A percentile compares a stretch with the other conserved stretches of the same genome.
Conservation (phyloP, 2,797 vertebrate genomes). For the Phaenicophaeus curvirostris region DNA sequence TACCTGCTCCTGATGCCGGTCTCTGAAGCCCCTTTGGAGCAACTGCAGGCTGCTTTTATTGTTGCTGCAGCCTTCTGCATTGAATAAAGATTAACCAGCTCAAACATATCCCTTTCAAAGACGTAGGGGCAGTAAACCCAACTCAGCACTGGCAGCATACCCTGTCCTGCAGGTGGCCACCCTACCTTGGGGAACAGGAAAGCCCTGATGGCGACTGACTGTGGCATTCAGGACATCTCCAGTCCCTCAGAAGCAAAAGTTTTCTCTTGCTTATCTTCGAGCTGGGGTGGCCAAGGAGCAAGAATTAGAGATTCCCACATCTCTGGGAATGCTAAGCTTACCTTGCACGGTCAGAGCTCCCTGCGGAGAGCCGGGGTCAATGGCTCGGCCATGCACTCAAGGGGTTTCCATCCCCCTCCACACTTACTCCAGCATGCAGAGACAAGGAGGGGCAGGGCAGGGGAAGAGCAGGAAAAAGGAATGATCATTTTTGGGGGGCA, state of each 20-base stretch:
- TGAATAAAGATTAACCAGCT: neutral
- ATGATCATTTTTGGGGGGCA: fast-evolving
- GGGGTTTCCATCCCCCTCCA: neutral
- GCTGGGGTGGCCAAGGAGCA: neutral
- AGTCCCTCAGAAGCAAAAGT: neutral
- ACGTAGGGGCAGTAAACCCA: neutral
- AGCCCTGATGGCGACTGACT: fast-evolving
- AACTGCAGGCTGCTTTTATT: neutral
- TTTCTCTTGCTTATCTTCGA: neutral
- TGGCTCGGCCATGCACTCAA: fast-evolving
- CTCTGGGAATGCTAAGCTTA: fast-evolving
- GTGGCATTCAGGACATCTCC: fast-evolving
- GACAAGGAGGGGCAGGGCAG: neutral
- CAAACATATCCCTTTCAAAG: neutral
- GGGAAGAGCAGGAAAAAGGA: neutral
- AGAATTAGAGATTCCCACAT: too few species aligned
- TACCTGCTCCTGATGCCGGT: fast-evolving
- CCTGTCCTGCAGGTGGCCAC: neutral
- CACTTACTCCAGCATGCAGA: neutral
- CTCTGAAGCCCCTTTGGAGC: neutral
- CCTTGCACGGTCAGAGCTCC: neutral
- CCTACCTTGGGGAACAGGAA: neutral
- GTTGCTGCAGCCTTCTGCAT: neutral
- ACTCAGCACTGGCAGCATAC: fast-evolving
- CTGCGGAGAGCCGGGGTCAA: neutral